Evolutionary conservation across 2,888 invertebrate genomes (phyloP).

Genomic region (Drosophila birchii): DNA sequence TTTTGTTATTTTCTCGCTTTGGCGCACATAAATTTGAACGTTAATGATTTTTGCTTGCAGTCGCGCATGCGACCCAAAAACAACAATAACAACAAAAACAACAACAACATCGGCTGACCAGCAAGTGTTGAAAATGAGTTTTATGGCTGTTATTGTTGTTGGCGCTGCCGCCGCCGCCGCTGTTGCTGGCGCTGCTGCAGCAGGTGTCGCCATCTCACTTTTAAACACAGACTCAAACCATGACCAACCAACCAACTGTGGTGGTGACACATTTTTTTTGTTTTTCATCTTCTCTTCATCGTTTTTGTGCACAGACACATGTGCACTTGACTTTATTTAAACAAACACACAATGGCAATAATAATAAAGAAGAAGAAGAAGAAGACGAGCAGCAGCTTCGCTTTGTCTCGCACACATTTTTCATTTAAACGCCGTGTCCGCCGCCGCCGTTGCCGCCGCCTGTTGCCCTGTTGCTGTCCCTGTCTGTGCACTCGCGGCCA

Average conservation of each 20-base stretch:
- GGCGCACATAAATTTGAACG: conserved; percentile 74
- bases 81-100: conserved; percentile 29
- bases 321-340: conserved; percentile 38
- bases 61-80: conserved; percentile 59
- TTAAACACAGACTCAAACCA: conserved; percentile 70
- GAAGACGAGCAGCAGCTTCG: conserved; percentile 20
- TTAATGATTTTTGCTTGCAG: conserved; percentile 80
- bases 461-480: conserved; percentile 40
- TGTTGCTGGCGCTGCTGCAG: conserved; percentile 58
- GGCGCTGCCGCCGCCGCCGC: conserved; percentile 35
- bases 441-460: conserved; percentile 3
- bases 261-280: conserved; percentile 60
- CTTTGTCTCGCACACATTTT: conserved; percentile 45
- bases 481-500: neutral
- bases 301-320: conserved; percentile 3
- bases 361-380: neutral
- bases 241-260: conserved; percentile 46
- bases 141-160: conserved; percentile 29
- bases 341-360: conserved; percentile 26
- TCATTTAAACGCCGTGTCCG: conserved; percentile 55
- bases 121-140: conserved; percentile 71
- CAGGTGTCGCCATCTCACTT: conserved; percentile 76
- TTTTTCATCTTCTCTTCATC: conserved; percentile 16
- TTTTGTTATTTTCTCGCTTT: conserved; percentile 80
- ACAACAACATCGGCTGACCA: conserved; percentile 47